Evolutionary conservation across 2,888 invertebrate genomes (phyloP).

Genomic region (Liodrosophila aerea): DNA sequence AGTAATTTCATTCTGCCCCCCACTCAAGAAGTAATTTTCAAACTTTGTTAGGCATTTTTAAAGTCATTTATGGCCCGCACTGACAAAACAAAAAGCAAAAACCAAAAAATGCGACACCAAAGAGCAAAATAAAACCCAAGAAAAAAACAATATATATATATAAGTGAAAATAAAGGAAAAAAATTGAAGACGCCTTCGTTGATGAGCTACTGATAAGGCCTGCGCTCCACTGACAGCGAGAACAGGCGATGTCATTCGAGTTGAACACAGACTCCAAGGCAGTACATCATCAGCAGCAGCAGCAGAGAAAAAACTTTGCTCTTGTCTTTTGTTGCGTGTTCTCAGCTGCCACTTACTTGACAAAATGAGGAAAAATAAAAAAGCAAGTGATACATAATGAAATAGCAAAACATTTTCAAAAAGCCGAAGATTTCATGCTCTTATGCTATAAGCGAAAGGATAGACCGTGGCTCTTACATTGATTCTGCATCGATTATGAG

Average conservation of each 20-base stretch:
- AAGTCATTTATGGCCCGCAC: slow-evolving; percentile 66
- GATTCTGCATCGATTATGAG: too few species aligned
- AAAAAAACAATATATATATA: slow-evolving; percentile 1
- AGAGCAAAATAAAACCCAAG: slow-evolving; percentile 14
- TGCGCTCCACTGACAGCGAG: slow-evolving; percentile 11
- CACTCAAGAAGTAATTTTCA: slow-evolving; percentile 73
- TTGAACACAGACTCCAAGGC: not conserved
- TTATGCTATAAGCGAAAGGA: too few species aligned
- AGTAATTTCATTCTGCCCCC: slow-evolving; percentile 66
- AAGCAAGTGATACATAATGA: too few species aligned
- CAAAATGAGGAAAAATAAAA: slow-evolving; percentile 10
- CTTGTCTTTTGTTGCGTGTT: slow-evolving; percentile 49
- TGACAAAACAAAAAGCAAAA: slow-evolving; percentile 23
- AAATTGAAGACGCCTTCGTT: slow-evolving; percentile 52
- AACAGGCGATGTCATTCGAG: slow-evolving; percentile 1
- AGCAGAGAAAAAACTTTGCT: slow-evolving; percentile 49
- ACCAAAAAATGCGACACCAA: slow-evolving; percentile 24
- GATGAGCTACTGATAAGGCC: slow-evolving; percentile 74
- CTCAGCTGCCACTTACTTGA: not conserved
- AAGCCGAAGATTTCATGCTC: too few species aligned
- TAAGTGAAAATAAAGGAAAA: slow-evolving; percentile 10
- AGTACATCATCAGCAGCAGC: slow-evolving; percentile 18
- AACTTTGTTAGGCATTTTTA: slow-evolving; percentile 75
- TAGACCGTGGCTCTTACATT: too few species aligned
- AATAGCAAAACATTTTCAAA: not conserved